These are phyloP conservation scores for Columba guinea DNA, from an alignment of 2,797 vertebrate genomes.

Conservation along the genomic window DNA sequence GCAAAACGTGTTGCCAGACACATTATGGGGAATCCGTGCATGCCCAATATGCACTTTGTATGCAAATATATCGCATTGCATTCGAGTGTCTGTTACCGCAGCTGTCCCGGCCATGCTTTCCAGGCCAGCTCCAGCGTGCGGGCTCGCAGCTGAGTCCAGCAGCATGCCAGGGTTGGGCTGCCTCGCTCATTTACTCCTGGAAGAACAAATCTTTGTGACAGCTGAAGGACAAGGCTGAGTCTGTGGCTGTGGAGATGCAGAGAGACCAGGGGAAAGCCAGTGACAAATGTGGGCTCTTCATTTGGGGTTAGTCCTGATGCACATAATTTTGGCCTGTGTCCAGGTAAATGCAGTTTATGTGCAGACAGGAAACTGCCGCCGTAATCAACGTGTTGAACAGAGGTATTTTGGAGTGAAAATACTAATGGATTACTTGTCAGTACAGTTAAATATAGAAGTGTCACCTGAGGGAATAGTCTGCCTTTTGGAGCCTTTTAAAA, in stretches of 20 bases:
- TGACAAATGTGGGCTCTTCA: background rate
- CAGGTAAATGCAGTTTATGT: background rate
- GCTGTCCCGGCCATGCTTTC: background rate
- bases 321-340: background rate
- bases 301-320: background rate
- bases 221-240: background rate
- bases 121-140: background rate
- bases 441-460: background rate
- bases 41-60: background rate
- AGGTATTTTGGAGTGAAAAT: background rate
- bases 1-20: background rate
- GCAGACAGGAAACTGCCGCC: background rate
- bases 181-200: background rate
- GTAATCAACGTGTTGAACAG: fast-evolving
- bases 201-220: background rate
- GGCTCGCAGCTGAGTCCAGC: background rate
- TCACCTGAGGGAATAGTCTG: background rate
- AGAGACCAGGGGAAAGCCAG: background rate
- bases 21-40: fast-evolving
- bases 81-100: background rate
- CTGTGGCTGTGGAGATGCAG: background rate
- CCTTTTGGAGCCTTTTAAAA: background rate
- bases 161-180: background rate
- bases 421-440: background rate
- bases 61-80: background rate